phyloP scores from a whole-genome alignment of 2,797 vertebrate species.

The Chelmon rostratus region DNA sequence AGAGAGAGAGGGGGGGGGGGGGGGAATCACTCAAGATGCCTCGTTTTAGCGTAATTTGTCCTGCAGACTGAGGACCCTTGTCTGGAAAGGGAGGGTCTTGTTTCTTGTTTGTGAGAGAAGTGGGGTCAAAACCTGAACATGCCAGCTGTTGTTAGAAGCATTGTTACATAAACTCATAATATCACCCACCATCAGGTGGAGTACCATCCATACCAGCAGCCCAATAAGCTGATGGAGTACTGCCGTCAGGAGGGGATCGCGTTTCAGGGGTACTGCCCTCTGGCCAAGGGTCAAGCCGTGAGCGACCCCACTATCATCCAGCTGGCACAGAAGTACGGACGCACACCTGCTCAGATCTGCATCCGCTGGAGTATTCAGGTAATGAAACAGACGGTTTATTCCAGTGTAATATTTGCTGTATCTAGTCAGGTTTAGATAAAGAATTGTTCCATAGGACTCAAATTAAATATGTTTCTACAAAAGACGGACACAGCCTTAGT shows the following conservation, averaged over 20 bases:
- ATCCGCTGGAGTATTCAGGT: conserved; percentile 84
- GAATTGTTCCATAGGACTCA: neutral
- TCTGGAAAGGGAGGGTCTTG: no score
- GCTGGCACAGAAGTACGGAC: conserved; percentile 79
- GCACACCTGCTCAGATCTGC: conserved; percentile 84
- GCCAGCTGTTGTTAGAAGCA: neutral
- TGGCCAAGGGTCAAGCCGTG: conserved; percentile 83
- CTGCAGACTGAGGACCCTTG: conserved; percentile 68
- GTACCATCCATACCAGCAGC: conserved; percentile 86
- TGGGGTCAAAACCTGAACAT: neutral
- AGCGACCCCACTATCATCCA: conserved; percentile 75
- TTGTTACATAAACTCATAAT: neutral
- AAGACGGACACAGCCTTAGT: neutral
- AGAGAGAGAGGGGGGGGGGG: conserved; percentile 46
- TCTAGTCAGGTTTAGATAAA: neutral
- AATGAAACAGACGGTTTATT: neutral
- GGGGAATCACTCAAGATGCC: conserved; percentile 86
- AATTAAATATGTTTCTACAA: neutral
- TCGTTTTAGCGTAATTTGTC: conserved; percentile 85
- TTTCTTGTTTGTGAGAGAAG: neutral
- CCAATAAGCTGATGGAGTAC: conserved; percentile 79
- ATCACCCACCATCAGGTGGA: conserved; percentile 65
- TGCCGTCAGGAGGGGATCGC: conserved; percentile 79
- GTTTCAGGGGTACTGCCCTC: conserved; percentile 85
- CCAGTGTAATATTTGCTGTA: no score